phyloP scores from a whole-genome alignment of 1,140 invertebrate species.

The Drosophila sucinea region DNA sequence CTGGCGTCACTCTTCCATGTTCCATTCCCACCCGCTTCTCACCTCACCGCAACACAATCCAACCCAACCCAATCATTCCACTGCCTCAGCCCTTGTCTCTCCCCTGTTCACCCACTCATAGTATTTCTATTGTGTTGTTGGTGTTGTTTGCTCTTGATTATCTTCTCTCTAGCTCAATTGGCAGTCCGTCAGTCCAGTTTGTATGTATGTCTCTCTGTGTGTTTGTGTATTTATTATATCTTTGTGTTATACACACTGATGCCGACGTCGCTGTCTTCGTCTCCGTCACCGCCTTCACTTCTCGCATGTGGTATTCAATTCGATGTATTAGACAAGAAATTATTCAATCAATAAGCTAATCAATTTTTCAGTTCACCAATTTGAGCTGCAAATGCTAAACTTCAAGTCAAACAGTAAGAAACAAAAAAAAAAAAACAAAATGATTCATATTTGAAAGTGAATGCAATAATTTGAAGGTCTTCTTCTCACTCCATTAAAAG shows the following conservation, averaged over 20 bases:
- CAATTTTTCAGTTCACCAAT: slow-evolving; percentile 23
- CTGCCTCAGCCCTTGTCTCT: neutral
- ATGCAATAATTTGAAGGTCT: slow-evolving; percentile 2
- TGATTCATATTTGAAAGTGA: slow-evolving; percentile 5
- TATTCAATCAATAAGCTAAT: slow-evolving; percentile 37
- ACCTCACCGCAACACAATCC: neutral
- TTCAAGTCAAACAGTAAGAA: neutral
- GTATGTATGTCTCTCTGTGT: slow-evolving; percentile 16
- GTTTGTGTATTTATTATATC: slow-evolving; percentile 39
- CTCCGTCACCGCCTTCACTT: slow-evolving; percentile 4
- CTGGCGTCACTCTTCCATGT: slow-evolving; percentile 58
- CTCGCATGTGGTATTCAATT: neutral
- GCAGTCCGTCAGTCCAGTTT: slow-evolving; percentile 54
- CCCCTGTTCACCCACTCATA: neutral
- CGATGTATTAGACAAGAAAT: slow-evolving; percentile 6
- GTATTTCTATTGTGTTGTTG: slow-evolving; percentile 22
- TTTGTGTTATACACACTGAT: slow-evolving; percentile 33
- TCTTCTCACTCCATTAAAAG: neutral
- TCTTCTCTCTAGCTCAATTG: slow-evolving; percentile 76
- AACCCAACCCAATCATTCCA: neutral
- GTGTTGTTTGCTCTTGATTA: slow-evolving; percentile 73
- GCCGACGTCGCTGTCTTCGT: slow-evolving; percentile 3
- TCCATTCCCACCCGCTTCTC: neutral
- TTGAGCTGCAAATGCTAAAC: neutral
- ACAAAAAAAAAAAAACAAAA: neutral